Evolutionary conservation across 2,797 vertebrate species (phyloP).

Genomic region (Fringilla coelebs): DNA sequence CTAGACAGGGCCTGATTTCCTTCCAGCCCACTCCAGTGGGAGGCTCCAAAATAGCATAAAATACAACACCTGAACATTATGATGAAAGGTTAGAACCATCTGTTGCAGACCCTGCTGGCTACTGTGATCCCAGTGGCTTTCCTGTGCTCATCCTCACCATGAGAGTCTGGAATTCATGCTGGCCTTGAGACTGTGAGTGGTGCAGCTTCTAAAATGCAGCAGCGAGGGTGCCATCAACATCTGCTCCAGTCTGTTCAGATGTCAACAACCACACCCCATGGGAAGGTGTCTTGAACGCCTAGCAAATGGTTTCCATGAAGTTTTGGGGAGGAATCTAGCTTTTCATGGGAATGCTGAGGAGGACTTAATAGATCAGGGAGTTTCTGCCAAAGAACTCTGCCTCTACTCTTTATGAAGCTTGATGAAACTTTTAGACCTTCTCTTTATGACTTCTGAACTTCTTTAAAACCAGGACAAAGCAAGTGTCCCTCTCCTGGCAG

Average conservation of each 20-base stretch:
- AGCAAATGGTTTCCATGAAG: not conserved
- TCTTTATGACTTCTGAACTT: not conserved
- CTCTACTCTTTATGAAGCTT: not conserved
- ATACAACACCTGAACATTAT: not conserved
- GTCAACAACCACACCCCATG: not conserved
- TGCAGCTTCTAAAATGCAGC: not conserved
- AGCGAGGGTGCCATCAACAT: not conserved
- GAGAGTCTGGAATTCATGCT: not conserved
- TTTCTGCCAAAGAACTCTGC: not conserved
- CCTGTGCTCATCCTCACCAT: not conserved
- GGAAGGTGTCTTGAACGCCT: not conserved
- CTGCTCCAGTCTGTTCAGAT: not conserved
- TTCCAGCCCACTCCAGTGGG: slow-evolving; percentile 1
- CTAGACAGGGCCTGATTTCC: not conserved
- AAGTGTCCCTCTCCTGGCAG: not conserved
- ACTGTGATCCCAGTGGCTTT: not conserved
- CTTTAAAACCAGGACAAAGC: not conserved
- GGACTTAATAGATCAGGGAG: not conserved
- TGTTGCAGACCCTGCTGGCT: not conserved
- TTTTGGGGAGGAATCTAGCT: not conserved
- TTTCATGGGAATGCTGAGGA: not conserved
- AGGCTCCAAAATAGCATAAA: not conserved
- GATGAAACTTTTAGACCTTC: not conserved
- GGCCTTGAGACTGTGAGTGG: not conserved
- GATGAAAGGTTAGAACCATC: not conserved